Evolutionary conservation across 2,113 vertebrate species (phyloP), one percentile per base, ranked within the genome.

Genomic region (Forbesichthys papilliferus): DNA sequence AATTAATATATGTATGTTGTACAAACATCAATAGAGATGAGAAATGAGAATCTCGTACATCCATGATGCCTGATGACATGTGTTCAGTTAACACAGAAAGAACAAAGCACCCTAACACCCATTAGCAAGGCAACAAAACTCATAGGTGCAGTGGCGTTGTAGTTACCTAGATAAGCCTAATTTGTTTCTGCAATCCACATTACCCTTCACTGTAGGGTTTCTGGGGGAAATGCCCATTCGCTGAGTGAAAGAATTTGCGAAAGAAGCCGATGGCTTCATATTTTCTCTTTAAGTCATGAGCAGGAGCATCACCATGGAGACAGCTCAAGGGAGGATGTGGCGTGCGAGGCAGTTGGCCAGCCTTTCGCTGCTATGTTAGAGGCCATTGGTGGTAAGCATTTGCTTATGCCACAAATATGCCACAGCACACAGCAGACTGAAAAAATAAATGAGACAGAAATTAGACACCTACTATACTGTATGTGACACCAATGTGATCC

Each of bases 281-380:
- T 85, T 68, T 11, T 58, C 64, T 69, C 75, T 75, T 52, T 70
- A 14, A 58, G 81, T 66, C 83, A 74, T 9, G 76, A 88, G 77
- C 84, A 47, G 82, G 78, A 61, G 76, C 82, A 84, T 91, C 73
- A n/a, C 85, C 84, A 90, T 89, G 85, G 88, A 74, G 87, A 90
- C 90, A 78, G 64, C 78, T 75, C 74, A 63, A 54, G 62, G 81
- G 68, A 73, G 77, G 73, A 79, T 75, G 66, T 14, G 53, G 58
- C 64, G 69, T 70, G 70, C 16, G 53, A 27, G 27, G 70, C 75
- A 74, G 3, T 27, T 27, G 27, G 74, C 34, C 12, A 71, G 66
- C 69, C 78, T 57, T 81, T 77, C 54, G 46, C 33, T 58, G 56
- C 60, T 49, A 42, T 8, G 7, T 7, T 42, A 42, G 36, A 42